Conservation (phyloP, 35 echinoderm and acorn worm species). For the Nesometra sesokonis region DNA sequence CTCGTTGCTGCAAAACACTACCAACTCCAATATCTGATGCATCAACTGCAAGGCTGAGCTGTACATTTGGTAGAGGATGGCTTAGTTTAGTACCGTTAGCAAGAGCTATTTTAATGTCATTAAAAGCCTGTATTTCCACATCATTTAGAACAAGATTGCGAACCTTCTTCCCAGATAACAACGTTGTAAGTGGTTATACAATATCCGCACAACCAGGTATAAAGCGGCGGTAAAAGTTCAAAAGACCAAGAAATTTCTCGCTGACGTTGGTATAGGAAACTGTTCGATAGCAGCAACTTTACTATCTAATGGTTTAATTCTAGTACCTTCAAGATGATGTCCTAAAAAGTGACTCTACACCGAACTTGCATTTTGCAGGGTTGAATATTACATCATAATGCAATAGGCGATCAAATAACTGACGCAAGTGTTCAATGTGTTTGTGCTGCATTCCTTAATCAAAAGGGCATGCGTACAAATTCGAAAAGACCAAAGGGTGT, state of each 20-base stretch:
- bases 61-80: not conserved
- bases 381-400: constrained; percentile 40
- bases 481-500: constrained; percentile 46
- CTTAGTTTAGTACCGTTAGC: not conserved
- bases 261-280: constrained; percentile 22
- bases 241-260: constrained; percentile 36
- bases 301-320: constrained; percentile 21
- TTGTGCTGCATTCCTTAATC: constrained; percentile 32
- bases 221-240: constrained; percentile 51
- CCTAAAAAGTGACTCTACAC: constrained; percentile 26
- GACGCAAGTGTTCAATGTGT: constrained; percentile 24
- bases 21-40: constrained; percentile 21
- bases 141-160: not conserved
- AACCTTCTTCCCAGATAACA: not conserved
- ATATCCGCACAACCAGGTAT: constrained; percentile 5
- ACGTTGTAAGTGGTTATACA: not conserved
- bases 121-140: not conserved
- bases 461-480: constrained; percentile 47
- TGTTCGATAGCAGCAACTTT: constrained; percentile 35
- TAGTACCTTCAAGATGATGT: constrained; percentile 20
- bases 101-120: not conserved
- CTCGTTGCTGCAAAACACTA: constrained; percentile 2
- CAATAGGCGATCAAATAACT: constrained; percentile 28
- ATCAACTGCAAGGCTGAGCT: constrained; percentile 20
- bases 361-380: constrained; percentile 34